Percentiles rank a stretch among this genome's conserved stretches.
Evolutionary conservation across 2,797 vertebrate species (phyloP).

Genomic region (Urosaurus nigricauda): DNA sequence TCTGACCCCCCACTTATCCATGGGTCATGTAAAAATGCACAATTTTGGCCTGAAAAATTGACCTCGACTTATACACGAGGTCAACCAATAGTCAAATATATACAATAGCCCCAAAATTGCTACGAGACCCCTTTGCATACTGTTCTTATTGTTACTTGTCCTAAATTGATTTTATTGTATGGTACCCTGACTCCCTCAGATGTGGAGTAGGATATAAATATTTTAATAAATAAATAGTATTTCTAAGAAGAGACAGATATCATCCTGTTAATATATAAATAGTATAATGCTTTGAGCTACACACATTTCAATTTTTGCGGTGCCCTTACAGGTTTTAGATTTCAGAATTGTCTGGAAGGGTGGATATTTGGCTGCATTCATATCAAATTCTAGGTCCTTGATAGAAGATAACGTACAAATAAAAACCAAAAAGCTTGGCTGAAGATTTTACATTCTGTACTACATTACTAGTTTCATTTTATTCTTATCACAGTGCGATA

Average conservation of each 20-base stretch:
- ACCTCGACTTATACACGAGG: too few species aligned
- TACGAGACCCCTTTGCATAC: too few species aligned
- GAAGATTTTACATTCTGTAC: not conserved
- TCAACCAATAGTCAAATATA: too few species aligned
- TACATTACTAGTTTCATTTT: not conserved
- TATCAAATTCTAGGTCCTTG: not conserved
- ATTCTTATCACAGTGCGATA: not conserved
- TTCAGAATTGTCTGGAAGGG: not conserved
- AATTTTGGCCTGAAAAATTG: too few species aligned
- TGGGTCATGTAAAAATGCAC: too few species aligned
- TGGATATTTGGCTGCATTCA: too few species aligned
- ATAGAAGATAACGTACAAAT: not conserved
- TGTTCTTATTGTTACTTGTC: too few species aligned
- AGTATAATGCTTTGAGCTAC: not conserved
- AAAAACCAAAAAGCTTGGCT: not conserved
- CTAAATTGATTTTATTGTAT: too few species aligned
- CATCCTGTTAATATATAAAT: not conserved
- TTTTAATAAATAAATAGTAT: not conserved
- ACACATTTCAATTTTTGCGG: not conserved
- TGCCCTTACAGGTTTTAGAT: not conserved
- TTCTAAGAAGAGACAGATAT: not conserved
- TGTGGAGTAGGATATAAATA: too few species aligned
- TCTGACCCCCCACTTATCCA: too few species aligned
- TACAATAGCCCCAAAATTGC: too few species aligned
- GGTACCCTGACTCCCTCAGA: too few species aligned